These are phyloP conservation scores for Baccha elongata DNA, from an alignment of 2,888 invertebrate genomes.

Conservation along the genomic window DNA sequence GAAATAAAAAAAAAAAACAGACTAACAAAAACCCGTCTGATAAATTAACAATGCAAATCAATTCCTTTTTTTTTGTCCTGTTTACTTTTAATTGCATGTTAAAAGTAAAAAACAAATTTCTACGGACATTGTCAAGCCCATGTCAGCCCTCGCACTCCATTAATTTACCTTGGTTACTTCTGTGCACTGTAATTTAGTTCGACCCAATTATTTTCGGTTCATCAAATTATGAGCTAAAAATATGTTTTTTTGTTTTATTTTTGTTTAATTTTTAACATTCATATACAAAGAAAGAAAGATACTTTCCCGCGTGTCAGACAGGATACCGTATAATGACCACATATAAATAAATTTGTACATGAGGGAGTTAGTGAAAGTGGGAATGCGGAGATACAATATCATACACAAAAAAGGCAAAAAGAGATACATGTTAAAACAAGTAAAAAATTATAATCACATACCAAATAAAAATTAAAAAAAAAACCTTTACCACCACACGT, in stretches of 20 bases:
- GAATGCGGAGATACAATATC: conserved; percentile 17
- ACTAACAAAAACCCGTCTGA: conserved; percentile 20
- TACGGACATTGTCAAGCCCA: conserved; percentile 62
- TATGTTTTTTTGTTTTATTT: conserved; percentile 33
- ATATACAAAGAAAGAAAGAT: conserved; percentile 28
- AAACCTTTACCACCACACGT: conserved; percentile 64
- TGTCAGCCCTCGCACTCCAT: conserved; percentile 68
- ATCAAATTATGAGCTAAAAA: conserved; percentile 72
- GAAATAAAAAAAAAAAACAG: neutral
- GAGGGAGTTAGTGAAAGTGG: conserved; percentile 59
- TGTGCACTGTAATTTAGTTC: conserved; percentile 72
- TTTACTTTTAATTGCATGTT: conserved; percentile 55
- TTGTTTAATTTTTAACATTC: conserved; percentile 1
- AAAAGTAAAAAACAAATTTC: conserved; percentile 21
- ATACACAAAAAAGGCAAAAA: conserved; percentile 28
- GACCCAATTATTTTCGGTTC: conserved; percentile 73
- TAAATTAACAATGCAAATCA: conserved; percentile 67
- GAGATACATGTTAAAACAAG: conserved; percentile 15
- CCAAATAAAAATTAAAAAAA: conserved; percentile 38
- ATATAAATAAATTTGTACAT: conserved; percentile 37
- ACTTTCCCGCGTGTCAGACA: conserved; percentile 26
- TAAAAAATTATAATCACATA: conserved; percentile 22
- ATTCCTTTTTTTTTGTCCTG: conserved; percentile 19
- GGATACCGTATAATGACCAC: conserved; percentile 46
- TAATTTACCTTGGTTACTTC: conserved; percentile 62